phyloP scores from a whole-genome alignment of 2,797 vertebrate species.

The Glyptemys insculpta region DNA sequence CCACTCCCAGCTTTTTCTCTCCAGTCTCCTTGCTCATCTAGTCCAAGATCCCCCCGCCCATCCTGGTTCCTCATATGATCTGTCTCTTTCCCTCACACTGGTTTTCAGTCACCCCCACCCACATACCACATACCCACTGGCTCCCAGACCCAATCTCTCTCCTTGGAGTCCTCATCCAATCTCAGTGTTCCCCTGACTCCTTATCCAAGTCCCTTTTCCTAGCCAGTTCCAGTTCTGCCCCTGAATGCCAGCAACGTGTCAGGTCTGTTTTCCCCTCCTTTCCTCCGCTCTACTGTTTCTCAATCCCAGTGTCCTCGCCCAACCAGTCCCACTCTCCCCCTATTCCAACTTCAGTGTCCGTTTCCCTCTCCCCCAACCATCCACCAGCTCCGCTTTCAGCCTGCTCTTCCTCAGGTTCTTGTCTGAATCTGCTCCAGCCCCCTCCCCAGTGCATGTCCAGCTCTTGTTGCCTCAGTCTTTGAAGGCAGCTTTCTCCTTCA shows the following conservation, averaged over 20 bases:
- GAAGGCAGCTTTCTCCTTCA: background rate
- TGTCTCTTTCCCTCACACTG: background rate
- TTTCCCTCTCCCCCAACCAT: background rate
- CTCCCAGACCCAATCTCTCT: background rate
- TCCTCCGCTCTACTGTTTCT: background rate
- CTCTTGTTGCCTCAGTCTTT: background rate
- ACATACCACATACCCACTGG: background rate
- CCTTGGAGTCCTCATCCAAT: background rate
- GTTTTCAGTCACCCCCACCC: background rate
- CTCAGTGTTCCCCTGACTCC: background rate
- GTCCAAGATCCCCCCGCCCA: background rate
- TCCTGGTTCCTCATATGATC: background rate
- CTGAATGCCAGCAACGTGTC: background rate
- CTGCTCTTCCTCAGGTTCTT: background rate
- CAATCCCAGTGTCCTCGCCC: background rate
- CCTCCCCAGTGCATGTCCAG: background rate
- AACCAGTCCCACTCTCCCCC: background rate
- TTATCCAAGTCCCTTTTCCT: background rate
- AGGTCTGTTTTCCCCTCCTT: background rate
- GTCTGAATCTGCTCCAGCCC: background rate
- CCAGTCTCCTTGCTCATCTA: background rate
- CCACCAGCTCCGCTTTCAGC: background rate
- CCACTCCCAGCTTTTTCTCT: background rate
- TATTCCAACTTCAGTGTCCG: background rate
- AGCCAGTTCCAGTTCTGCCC: background rate